These are phyloP conservation scores for Megathymus violae DNA, from an alignment of 1,140 invertebrate genomes.

Conservation along the genomic window DNA sequence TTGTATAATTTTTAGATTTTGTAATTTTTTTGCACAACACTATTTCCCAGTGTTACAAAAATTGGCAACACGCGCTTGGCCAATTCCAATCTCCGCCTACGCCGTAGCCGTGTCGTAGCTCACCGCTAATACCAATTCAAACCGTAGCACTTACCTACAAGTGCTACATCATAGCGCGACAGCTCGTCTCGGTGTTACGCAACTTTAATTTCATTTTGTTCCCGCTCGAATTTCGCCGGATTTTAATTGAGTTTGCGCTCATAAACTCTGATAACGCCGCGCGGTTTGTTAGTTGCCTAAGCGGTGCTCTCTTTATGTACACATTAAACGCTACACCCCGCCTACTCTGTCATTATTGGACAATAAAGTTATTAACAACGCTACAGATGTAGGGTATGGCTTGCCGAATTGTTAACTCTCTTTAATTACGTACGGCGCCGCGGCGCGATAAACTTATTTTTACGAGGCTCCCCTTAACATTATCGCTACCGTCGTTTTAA, in stretches of 20 bases:
- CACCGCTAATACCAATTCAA: constrained; percentile 43
- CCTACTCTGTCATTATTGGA: constrained; percentile 61
- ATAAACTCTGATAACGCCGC: constrained; percentile 57
- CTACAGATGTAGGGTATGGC: constrained; percentile 67
- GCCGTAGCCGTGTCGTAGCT: constrained; percentile 7
- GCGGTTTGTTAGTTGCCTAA: constrained; percentile 72
- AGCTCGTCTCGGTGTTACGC: constrained; percentile 55
- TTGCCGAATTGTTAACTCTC: constrained; percentile 70
- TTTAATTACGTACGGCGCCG: constrained; percentile 64
- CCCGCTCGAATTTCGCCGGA: constrained; percentile 60
- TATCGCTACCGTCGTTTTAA: constrained; percentile 65
- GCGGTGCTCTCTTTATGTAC: constrained; percentile 60
- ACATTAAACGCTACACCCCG: constrained; percentile 49
- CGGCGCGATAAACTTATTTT: constrained; percentile 67
- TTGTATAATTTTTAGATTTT: too few relatives aligned
- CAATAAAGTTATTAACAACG: constrained; percentile 71
- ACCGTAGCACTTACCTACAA: constrained; percentile 38
- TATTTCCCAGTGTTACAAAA: too few relatives aligned
- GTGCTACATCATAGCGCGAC: constrained; percentile 53
- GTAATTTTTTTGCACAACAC: too few relatives aligned
- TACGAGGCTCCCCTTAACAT: constrained; percentile 60
- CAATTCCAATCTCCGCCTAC: background rate
- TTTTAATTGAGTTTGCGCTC: constrained; percentile 67
- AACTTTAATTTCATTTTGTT: constrained; percentile 71
- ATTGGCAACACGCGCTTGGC: too few relatives aligned